A percentile compares a stretch with the other conserved stretches of the same genome.
Conservation (phyloP, 92 coral and sea anemone species). For the Porites divaricata region DNA sequence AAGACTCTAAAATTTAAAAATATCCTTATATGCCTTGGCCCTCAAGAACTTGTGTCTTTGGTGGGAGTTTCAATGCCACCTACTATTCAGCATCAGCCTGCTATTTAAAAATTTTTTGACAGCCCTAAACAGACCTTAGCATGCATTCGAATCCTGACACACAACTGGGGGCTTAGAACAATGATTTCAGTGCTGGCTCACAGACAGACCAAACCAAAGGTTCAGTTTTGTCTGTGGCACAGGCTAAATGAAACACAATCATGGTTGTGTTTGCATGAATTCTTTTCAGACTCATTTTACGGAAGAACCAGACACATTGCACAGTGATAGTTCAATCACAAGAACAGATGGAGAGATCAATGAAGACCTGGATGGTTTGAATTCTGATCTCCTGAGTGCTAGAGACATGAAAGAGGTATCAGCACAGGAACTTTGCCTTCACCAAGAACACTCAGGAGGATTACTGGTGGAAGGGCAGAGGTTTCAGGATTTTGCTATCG, state of each 20-base stretch:
- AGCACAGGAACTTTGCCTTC: slow-evolving; percentile 60
- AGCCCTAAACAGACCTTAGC: too few relatives aligned
- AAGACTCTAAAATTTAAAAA: too few relatives aligned
- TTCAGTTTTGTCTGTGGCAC: neutral
- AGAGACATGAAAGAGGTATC: slow-evolving; percentile 54
- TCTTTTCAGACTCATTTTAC: neutral
- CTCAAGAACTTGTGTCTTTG: too few relatives aligned
- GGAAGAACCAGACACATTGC: neutral
- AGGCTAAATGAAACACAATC: too few relatives aligned
- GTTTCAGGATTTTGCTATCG: slow-evolving; percentile 63
- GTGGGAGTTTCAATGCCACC: too few relatives aligned
- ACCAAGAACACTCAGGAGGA: slow-evolving; percentile 61
- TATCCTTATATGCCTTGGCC: too few relatives aligned
- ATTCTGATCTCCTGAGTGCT: slow-evolving; percentile 64
- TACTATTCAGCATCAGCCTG: too few relatives aligned
- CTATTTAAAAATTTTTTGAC: too few relatives aligned
- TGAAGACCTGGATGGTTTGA: slow-evolving; percentile 72
- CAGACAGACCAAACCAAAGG: neutral
- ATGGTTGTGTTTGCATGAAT: neutral
- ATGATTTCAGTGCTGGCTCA: too few relatives aligned
- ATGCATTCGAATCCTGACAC: too few relatives aligned
- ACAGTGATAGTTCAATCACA: slow-evolving; percentile 14
- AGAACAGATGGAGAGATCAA: slow-evolving; percentile 79
- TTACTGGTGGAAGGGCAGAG: slow-evolving; percentile 89
- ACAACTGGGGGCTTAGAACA: too few relatives aligned